Base-by-base conservation (phyloP, 2,797 vertebrate genomes). In the Chrysocyon brachyurus region DNA sequence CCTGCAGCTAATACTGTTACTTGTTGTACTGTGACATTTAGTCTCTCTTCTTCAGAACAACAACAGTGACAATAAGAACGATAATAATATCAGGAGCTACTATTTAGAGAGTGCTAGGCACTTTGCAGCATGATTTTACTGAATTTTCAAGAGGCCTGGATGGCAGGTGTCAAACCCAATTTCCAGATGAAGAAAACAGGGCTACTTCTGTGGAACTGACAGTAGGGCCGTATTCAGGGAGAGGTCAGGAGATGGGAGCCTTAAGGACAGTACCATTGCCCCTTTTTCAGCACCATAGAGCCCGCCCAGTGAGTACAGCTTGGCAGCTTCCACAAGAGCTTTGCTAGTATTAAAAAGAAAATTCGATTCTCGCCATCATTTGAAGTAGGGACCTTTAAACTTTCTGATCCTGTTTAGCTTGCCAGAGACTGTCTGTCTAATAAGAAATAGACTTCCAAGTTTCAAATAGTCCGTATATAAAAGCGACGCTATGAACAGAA, bases 401-500 rank as follows among this genome's bases (percentile, higher is more conserved):
- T 78, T 84, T 87, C 3, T 87, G 73, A 57, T 68, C 40, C 17
- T 75, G 36, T 95, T 75, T 52, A 63, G 36, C 59, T 92, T 93
- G 31, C 40, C 21, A 49, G 5, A 70, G 31, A 81, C 19, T 85
- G 8, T 61, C 78, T 21, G 12, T 91, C 68, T 95, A 94, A 54
- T 26, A 93, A 93, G 59, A 88, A 96, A 94, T 21, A 91, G 33
- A 81, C 46, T 68, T 64, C 15, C 75, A 94, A 52, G 10, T 91
- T 90, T 89, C 56, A 87, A 46, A 85, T 14, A 57, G 9, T 54
- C 31, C 46, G 24, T 87, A 33, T 83, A 54, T 81, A 68, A 94
- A 88, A 92, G 75, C n/a, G 96, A 54, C 15, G 17, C 49, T 90
- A 26, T n/a, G 75, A 95, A 86, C 15, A 88, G 57, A 97, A 64